Percentiles rank a stretch among this genome's conserved stretches.
phyloP scores from a whole-genome alignment of 2,888 invertebrate genomes.

The Lycocerus yunnanus region DNA sequence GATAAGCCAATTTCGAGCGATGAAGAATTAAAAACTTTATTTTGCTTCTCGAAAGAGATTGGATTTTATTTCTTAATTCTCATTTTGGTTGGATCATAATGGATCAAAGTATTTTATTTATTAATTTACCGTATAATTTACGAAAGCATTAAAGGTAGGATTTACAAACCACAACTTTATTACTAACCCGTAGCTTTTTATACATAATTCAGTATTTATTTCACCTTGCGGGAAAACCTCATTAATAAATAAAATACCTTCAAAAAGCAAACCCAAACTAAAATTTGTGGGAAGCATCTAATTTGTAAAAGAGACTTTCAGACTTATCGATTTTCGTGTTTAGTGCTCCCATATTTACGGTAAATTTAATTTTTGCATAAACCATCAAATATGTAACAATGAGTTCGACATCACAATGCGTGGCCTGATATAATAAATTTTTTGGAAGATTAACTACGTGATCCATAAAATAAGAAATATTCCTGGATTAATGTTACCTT shows the following conservation, averaged over 20 bases:
- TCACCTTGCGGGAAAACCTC: not conserved
- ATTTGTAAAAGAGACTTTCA: not conserved
- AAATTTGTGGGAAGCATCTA: not conserved
- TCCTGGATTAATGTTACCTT: not conserved
- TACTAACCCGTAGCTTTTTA: not conserved
- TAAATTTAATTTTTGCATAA: not conserved
- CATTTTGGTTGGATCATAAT: not conserved
- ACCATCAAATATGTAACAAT: not conserved
- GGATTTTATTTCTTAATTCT: not conserved
- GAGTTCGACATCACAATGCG: not conserved
- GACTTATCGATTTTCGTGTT: not conserved
- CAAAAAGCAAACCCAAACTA: not conserved
- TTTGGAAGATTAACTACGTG: not conserved
- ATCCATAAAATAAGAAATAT: not conserved
- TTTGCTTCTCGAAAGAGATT: not conserved
- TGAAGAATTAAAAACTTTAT: not conserved
- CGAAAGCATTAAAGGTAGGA: not conserved
- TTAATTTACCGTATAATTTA: not conserved
- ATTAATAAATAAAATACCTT: not conserved
- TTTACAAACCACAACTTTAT: not conserved
- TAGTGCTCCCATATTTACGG: not conserved
- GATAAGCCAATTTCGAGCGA: not conserved
- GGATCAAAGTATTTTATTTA: not conserved
- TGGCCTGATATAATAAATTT: not conserved
- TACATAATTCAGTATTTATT: not conserved